Percentiles rank a stretch among this genome's conserved stretches.
Conservation (phyloP, 2,888 invertebrate genomes). For the Yponomeuta evonymella region DNA sequence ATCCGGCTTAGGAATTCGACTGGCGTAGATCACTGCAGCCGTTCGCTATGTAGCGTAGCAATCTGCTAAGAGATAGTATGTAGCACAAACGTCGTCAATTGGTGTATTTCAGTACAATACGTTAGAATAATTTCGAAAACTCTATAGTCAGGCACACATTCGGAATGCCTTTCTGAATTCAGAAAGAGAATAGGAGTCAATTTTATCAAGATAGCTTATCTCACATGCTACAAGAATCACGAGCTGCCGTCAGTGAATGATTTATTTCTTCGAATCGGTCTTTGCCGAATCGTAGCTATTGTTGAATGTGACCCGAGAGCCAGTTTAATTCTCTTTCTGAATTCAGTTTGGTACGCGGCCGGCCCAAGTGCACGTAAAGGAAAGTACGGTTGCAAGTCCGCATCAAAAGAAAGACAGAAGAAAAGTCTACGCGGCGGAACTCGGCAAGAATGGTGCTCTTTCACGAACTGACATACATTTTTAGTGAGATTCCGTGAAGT, state of each 20-base stretch:
- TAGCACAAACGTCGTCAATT: background rate
- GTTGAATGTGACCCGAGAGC: background rate
- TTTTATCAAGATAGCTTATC: too few species aligned
- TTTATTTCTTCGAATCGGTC: too few species aligned
- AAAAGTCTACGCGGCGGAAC: background rate
- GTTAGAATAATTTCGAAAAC: too few species aligned
- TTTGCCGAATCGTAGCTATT: background rate
- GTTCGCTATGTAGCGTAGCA: background rate
- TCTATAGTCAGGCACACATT: too few species aligned
- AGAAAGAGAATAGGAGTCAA: too few species aligned
- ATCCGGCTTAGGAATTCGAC: conserved; percentile 5
- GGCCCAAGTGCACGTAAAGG: background rate
- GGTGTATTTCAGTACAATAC: background rate
- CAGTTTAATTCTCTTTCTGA: background rate
- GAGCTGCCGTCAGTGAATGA: too few species aligned
- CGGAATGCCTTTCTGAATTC: background rate
- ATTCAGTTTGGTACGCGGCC: background rate
- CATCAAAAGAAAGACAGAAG: conserved; percentile 8
- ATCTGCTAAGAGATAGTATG: conserved; percentile 4
- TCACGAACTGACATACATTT: conserved; percentile 17
- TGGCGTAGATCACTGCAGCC: background rate
- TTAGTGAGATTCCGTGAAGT: conserved; percentile 33
- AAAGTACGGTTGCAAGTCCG: background rate
- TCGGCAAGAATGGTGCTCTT: conserved; percentile 10
- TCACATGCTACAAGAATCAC: too few species aligned